Base-by-base conservation (phyloP, 2,797 vertebrate genomes). In the Cheirogaleus major region DNA sequence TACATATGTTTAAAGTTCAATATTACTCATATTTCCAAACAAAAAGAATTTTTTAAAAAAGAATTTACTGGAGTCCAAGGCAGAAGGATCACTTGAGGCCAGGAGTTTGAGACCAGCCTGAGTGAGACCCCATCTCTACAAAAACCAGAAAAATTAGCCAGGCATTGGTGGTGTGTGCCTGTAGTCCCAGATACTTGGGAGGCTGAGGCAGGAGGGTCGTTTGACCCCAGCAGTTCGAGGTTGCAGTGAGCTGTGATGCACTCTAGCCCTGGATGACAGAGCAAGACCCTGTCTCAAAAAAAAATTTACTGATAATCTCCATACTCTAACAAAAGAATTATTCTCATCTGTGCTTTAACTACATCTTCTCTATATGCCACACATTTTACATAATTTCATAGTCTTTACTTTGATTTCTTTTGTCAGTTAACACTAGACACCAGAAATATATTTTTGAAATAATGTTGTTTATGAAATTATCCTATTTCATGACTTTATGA, bases 341-440 rank as follows among this genome's bases (percentile, higher is more conserved):
- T 5, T 70, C 43, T 87, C 45, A 84, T 50, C 35, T 73, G 22
- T 41, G 11, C 14, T 63, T 41, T 57, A 75, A 92, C 14, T 55
- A 1, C 4, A 57, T 70, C 4, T 69, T 91, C 69, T 92, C 18
- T 63, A n/a, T 63, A 50, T 15, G 4, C 27, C 50, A 55, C 25
- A 25, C 8, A 67, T 85, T 75, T 78, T 69, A 70, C 23, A 17
- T 41, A 76, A 48, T 88, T 48, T 59, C 20, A 69, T 15, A 55
- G 45, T 41, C 50, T 72, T 89, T 79, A 92, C 41, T 79, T 27
- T 61, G 55, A 82, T 78, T 91, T 92, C 38, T 92, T 92, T 82
- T 48, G 15, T 92, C 72, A 84, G 7, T 76, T 80, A 63, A 32
- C 17, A 69, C 30, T 52, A 78, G 38, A 78, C 52, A 59, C 30